phyloP scores from a whole-genome alignment of 2,113 vertebrate species.

The Plestiodon gilberti region DNA sequence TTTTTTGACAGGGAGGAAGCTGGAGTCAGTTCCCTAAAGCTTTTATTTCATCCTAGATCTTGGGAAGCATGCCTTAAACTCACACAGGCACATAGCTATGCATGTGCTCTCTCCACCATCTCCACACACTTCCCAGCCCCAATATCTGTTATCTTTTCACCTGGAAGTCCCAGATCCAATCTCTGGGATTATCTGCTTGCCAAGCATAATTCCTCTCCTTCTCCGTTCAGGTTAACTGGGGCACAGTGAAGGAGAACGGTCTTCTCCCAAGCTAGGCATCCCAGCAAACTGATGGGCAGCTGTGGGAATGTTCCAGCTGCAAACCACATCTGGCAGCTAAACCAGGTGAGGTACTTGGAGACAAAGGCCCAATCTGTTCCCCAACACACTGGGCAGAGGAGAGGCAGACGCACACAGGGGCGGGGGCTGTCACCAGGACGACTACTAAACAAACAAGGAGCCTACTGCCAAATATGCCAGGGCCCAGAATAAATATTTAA shows the following conservation, averaged over 20 bases:
- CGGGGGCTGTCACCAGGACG: neutral
- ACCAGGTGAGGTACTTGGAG: neutral
- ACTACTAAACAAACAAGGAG: conserved; percentile 9
- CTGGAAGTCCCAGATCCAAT: neutral
- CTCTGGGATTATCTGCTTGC: neutral
- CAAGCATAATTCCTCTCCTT: neutral
- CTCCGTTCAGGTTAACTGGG: neutral
- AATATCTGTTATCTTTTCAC: neutral
- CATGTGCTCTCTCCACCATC: neutral
- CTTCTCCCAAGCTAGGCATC: neutral
- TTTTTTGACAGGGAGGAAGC: neutral
- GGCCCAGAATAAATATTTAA: neutral
- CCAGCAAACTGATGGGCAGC: neutral
- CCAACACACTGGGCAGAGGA: neutral
- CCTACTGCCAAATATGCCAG: neutral
- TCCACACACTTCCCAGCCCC: too few species aligned
- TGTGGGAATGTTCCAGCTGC: neutral
- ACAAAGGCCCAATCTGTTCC: neutral
- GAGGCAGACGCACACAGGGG: neutral
- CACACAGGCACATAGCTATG: neutral
- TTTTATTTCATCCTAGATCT: neutral
- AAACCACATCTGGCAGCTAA: neutral
- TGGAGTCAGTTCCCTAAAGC: too few species aligned
- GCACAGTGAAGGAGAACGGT: neutral
- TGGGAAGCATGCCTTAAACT: neutral